phyloP scores from a whole-genome alignment of 2,888 invertebrate species.

The Hydropsyche betteni region DNA sequence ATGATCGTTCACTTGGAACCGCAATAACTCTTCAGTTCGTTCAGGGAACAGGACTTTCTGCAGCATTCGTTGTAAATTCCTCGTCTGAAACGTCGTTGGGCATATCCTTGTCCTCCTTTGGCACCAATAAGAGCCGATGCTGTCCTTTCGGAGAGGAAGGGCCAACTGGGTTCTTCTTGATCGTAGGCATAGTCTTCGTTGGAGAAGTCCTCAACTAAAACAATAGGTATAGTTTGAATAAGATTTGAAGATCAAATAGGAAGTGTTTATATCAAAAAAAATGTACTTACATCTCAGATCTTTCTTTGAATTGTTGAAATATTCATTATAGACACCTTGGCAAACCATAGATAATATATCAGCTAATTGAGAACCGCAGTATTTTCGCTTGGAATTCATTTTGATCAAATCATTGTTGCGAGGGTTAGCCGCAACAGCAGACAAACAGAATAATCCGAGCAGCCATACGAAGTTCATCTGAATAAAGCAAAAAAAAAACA shows the following conservation, averaged over 20 bases:
- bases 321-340: slow-evolving; percentile 36
- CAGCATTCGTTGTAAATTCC: slow-evolving; percentile 63
- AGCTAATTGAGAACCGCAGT: slow-evolving; percentile 44
- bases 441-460: slow-evolving; percentile 30
- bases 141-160: slow-evolving; percentile 21
- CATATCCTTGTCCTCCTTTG: neutral
- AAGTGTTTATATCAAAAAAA: neutral
- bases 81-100: slow-evolving; percentile 47
- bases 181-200: slow-evolving; percentile 34
- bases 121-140: neutral
- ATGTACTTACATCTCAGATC: slow-evolving; percentile 32
- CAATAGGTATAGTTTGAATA: neutral
- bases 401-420: slow-evolving; percentile 5
- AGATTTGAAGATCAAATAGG: no score
- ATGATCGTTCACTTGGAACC: slow-evolving; percentile 43
- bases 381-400: slow-evolving; percentile 7
- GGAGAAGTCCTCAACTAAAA: slow-evolving; percentile 8
- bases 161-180: slow-evolving; percentile 32
- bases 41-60: slow-evolving; percentile 57
- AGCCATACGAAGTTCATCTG: slow-evolving; percentile 40
- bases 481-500: neutral
- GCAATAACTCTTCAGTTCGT: slow-evolving; percentile 59
- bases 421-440: neutral
- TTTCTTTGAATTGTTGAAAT: slow-evolving; percentile 27
- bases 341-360: slow-evolving; percentile 45